Conservation (phyloP, 2,797 vertebrate species). For the Enoplosus armatus region DNA sequence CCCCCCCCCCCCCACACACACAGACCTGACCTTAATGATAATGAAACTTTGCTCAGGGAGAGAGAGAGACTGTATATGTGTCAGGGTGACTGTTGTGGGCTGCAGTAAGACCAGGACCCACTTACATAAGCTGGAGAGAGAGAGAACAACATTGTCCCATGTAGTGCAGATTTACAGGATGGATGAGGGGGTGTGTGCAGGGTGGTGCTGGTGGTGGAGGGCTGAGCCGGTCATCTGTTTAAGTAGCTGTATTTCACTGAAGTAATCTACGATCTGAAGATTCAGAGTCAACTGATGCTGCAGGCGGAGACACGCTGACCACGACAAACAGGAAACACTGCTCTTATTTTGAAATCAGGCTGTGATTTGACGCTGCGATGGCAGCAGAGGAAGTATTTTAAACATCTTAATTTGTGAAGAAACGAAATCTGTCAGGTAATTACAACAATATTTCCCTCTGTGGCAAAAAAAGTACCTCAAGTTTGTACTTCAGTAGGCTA, state of each 20-base stretch:
- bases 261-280: constrained; percentile 6
- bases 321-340: not conserved
- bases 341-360: too few relatives aligned
- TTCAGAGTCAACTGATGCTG: not conserved
- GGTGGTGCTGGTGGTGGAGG: not conserved
- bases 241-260: constrained; percentile 57
- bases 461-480: too few relatives aligned
- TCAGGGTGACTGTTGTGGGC: constrained; percentile 50
- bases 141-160: constrained; percentile 14
- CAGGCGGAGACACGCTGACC: constrained; percentile 16
- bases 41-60: constrained; percentile 58
- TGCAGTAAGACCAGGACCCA: constrained; percentile 49
- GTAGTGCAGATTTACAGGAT: constrained; percentile 33
- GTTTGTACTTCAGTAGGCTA: too few relatives aligned
- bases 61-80: constrained; percentile 19
- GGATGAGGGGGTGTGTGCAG: constrained; percentile 4
- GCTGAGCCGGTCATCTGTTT: constrained; percentile 51
- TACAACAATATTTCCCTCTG: too few relatives aligned
- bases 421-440: too few relatives aligned
- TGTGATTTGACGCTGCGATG: too few relatives aligned
- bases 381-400: too few relatives aligned
- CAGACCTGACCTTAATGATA: constrained; percentile 68
- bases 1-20: constrained; percentile 21
- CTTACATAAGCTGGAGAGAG: constrained; percentile 55
- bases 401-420: too few relatives aligned